A percentile compares a stretch with the other conserved stretches of the same genome.
phyloP scores from a whole-genome alignment of 2,113 vertebrate species.

The Arenaria interpres region DNA sequence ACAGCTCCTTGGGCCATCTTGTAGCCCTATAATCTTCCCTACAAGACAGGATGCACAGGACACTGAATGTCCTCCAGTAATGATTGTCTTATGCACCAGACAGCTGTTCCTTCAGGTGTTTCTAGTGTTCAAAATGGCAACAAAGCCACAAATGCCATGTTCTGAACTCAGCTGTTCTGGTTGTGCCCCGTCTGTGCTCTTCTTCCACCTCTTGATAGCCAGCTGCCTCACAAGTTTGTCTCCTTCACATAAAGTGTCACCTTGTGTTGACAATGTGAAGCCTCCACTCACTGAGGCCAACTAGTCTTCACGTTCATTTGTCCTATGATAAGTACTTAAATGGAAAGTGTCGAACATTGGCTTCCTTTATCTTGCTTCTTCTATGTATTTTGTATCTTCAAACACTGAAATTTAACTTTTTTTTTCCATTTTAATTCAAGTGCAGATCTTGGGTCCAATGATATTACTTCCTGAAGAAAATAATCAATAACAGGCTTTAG shows the following conservation, averaged over 20 bases:
- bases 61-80: not conserved
- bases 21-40: not conserved
- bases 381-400: not conserved
- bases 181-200: not conserved
- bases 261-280: not conserved
- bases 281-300: not conserved
- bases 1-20: not conserved
- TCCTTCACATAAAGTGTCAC: not conserved
- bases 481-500: not conserved
- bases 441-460: not conserved
- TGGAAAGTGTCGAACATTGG: not conserved
- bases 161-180: not conserved
- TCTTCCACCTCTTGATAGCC: not conserved
- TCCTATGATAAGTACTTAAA: not conserved
- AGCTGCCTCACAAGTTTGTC: not conserved
- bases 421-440: not conserved
- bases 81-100: not conserved
- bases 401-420: not conserved
- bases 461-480: not conserved
- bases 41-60: not conserved
- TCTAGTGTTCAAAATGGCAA: not conserved
- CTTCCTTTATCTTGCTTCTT: not conserved
- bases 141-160: not conserved
- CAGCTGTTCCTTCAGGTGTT: not conserved
- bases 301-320: not conserved